Evolutionary conservation across 2,113 vertebrate species (phyloP), one percentile per base, ranked within the genome.

Genomic region (Chaetorhynchus papuensis): DNA sequence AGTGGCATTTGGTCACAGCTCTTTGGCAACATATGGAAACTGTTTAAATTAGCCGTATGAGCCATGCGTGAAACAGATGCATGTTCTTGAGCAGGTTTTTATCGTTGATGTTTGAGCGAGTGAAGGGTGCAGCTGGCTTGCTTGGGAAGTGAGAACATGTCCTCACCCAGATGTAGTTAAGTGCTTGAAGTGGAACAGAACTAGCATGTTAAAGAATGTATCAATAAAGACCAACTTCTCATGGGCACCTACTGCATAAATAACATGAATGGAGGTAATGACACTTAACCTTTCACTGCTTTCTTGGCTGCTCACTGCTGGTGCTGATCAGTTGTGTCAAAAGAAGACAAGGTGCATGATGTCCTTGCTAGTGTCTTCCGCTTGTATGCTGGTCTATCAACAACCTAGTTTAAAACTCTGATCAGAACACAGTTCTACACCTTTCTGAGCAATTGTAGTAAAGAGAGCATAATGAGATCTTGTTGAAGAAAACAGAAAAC

Each of bases 1-100:
- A 94, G 96, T 86, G 80, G 88, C 68, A 56, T 90, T 96, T 6
- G 27, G 93, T 96, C 94, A 95, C 93, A 96, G 93, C 70, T 96
- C 93, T 95, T 85, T 90, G 94, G 86, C 69, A 96, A 60, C 96
- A 96, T 96, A 92, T 90, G 96, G 94, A 84, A 96, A 74, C 49
- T 69, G 93, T 95, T 97, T 93, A 96, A 94, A 89, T 94, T 68
- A 83, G 64, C 72, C 0, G 3, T 50, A 50, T 45, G 80, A 94
- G 60, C 88, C 60, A 35, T 96, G 91, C 72, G 37, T 93, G 96
- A 78, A 96, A 96, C 96, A 96, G 93, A 92, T 96, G 94, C 88
- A 50, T 95, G 53, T 93, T 92, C 90, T 75, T 90, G 85, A 88
- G 85, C 49, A 68, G 79, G 79, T 64, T 94, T 94, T 96, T 83